Evolutionary conservation across 2,888 invertebrate genomes (phyloP), one percentile per base, ranked within the genome.

Genomic region (Eulithis prunata): DNA sequence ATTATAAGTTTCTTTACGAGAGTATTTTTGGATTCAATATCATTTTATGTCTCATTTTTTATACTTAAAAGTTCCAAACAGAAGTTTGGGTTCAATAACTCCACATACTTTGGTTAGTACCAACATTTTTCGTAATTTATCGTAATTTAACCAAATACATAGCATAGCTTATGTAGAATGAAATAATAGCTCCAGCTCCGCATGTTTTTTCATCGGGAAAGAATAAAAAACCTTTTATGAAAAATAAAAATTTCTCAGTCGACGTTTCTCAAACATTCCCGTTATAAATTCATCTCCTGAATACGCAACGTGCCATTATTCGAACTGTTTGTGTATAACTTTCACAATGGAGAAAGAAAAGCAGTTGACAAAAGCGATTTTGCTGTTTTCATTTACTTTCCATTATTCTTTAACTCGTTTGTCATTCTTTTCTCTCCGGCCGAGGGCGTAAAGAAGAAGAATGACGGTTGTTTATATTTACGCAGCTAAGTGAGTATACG

Each of bases 391-490:
- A 90, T 90, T 90, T 90, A 90, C 90, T 89, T 89, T 88, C 88
- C 88, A 90, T 90, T 90, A 89, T 89, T 90, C 87, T 86, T 88
- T 87, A 88, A 87, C 89, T 89, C 89, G 87, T 90, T 90, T 89
- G 89, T 90, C 89, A 90, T 89, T 90, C 89, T 88, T 88, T 89
- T 88, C 85, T 86, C 85, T 83, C 82, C 81, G 81, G 75, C 81
- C 85, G 78, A 81, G 84, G 83, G 85, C 84, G 85, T 83, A 85
- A 86, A 87, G 87, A 88, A 88, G 88, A 88, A 85, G 85, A 84
- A 89, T 89, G 86, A 82, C 81, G 83, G 83, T 83, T 89, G 88
- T 89, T 90, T 88, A 88, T 88, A 85, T 88, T 88, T 88, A 85
- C 87, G 84, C 82, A 85, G 83, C 81, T 85, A 88, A 89, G 89